Base-by-base conservation (phyloP, 2,888 invertebrate genomes). In the Pachydiplax longipennis region DNA sequence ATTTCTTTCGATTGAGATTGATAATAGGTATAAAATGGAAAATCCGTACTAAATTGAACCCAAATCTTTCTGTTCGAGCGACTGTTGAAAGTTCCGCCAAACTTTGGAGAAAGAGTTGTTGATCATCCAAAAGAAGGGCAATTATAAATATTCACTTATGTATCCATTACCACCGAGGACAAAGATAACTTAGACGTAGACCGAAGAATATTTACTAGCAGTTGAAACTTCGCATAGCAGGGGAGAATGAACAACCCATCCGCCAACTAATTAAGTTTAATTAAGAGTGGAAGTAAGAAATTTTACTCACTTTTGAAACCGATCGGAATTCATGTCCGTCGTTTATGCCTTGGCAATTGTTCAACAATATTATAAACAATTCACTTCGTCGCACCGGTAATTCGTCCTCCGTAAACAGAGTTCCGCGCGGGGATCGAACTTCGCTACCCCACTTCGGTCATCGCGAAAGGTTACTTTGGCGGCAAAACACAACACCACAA, bases 231-330 rank as follows among this genome's bases (percentile, higher is more conserved):
- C 53, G 18, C 44, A 53, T 18, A 15, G 3, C 53, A 15, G 1
- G 2, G 25, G 25, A 25, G 73, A 31, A 73, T 2, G n/a, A 73
- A 73, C 2, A n/a, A 25, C 2, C n/a, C 8, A 4, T 12, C 22
- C 10, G 8, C 65, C 2, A 22, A 73, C 8, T 25, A 73, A 73
- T 4, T 12, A 61, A 73, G 31, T 31, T 2, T 2, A 1, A 12
- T 12, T 1, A 25, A 25, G 31, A 73, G 25, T 12, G 8, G 73
- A 31, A 73, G n/a, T 37, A 0, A 61, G 61, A 61, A 83, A 83
- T 18, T 18, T 35, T 37, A 87, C 87, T 87, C 87, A 87, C 87
- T 87, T 87, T n/a, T 87, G 87, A 61, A 87, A 87, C 37, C 87
- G 87, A 87, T 87, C 87, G 22, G 87, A 65, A 37, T 58, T 37